These are phyloP conservation scores for Hypsopygia costalis DNA, from an alignment of 2,888 invertebrate genomes.

Conservation along the genomic window DNA sequence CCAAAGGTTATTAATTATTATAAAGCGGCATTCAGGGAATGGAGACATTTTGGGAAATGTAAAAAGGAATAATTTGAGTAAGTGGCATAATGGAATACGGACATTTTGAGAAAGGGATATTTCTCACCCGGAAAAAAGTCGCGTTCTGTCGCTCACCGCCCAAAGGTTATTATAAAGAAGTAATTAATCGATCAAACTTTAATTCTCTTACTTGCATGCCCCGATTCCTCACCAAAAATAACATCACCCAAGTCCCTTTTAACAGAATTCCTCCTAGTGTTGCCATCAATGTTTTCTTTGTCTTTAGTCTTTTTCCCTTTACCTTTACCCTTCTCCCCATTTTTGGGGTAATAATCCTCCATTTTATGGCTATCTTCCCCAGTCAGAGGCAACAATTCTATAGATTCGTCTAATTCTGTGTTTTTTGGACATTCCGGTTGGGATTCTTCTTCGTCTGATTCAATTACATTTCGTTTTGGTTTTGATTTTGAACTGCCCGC, in stretches of 20 bases:
- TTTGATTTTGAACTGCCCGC: constrained; percentile 38
- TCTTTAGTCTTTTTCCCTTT: constrained; percentile 39
- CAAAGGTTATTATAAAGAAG: too few relatives aligned
- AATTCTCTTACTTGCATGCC: constrained; percentile 36
- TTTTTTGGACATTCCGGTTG: constrained; percentile 38
- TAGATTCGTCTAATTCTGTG: constrained; percentile 46
- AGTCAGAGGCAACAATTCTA: constrained; percentile 44
- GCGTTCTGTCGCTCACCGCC: too few relatives aligned
- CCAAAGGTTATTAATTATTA: too few relatives aligned
- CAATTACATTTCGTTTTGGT: constrained; percentile 41
- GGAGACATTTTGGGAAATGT: too few relatives aligned
- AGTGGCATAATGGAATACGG: too few relatives aligned
- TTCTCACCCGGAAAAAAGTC: too few relatives aligned
- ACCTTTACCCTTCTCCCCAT: constrained; percentile 39
- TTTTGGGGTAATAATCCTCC: constrained; percentile 55
- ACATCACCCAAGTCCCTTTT: constrained; percentile 39
- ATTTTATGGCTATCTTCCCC: constrained; percentile 65
- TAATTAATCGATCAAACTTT: constrained; percentile 41
- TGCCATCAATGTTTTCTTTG: constrained; percentile 35
- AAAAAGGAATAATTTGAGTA: too few relatives aligned
- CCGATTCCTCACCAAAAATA: constrained; percentile 23
- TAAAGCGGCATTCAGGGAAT: too few relatives aligned
- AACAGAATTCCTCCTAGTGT: constrained; percentile 15
- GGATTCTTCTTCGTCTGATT: constrained; percentile 45
- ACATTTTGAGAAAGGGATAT: too few relatives aligned